Conservation (phyloP, 2,888 invertebrate species). For the Hirtodrosophila alboralis region DNA sequence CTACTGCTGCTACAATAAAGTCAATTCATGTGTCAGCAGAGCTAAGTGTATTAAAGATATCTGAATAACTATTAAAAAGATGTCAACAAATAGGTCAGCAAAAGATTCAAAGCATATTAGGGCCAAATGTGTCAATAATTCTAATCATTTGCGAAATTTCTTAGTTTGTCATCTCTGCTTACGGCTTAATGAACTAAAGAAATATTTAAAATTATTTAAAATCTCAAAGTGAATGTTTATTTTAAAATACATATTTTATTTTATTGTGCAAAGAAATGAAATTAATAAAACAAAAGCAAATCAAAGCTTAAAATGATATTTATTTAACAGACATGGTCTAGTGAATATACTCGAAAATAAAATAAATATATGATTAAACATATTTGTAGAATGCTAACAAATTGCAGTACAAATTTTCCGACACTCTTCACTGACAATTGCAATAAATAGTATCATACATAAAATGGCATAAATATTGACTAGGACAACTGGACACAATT, state of each 20-base stretch:
- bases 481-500: slow-evolving; percentile 9
- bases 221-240: no score
- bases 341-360: neutral
- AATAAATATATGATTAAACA: neutral
- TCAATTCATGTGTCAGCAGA: slow-evolving; percentile 37
- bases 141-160: slow-evolving; percentile 5
- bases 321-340: no score
- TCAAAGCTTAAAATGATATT: no score
- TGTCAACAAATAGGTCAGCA: slow-evolving; percentile 13
- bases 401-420: slow-evolving; percentile 10
- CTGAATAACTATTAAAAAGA: slow-evolving; percentile 39
- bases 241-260: no score
- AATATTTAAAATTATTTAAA: no score
- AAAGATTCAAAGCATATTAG: neutral
- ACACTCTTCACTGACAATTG: slow-evolving; percentile 18
- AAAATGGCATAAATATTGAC: slow-evolving; percentile 30
- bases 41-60: slow-evolving; percentile 45
- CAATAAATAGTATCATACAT: slow-evolving; percentile 22
- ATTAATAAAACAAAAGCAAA: no score
- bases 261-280: no score
- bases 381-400: slow-evolving; percentile 11
- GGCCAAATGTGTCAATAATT: slow-evolving; percentile 18
- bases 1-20: slow-evolving; percentile 23
- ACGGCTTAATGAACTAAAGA: no score
- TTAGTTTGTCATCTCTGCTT: no score